Base-by-base conservation (phyloP, 2,113 vertebrate genomes). In the Lampris megalopsis region DNA sequence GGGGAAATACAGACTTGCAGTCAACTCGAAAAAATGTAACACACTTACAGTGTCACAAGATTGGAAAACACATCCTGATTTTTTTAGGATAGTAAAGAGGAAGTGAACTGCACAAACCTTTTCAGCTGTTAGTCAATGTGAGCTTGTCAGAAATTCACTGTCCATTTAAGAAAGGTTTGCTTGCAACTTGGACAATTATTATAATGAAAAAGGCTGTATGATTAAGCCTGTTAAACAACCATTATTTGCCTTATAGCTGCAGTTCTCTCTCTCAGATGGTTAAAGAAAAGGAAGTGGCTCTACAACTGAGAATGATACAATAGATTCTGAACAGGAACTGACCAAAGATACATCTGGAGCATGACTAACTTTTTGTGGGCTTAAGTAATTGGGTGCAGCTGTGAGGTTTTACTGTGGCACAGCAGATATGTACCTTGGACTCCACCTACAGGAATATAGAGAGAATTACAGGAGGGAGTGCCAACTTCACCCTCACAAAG, bases 371-470 rank as follows among this genome's bases (percentile, higher is more conserved):
- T 43, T 64, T 8, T 54, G 43, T 48, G 62, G 47, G 57, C 61
- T 62, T 3, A 5, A 70, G 71, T 82, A 77, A 84, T 66, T 49
- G 6, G n/a, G 9, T 71, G 65, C 86, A 87, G 84, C 75, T 86
- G 89, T 79, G 73, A 52, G 42, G 4, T 0, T 2, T 38, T 3
- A 5, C 50, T 5, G 63, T 41, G 7, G 40, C 7, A 10, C 13
- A 9, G 52, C 11, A 1, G 62, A 9, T 9, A n/a, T 66, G 53
- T 73, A 64, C 56, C 76, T 85, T 60, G 86, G 80, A 76, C 90
- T 75, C 91, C 91, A 85, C 76, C 85, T 90, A 82, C 63, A 68
- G 92, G 81, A 2, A 0, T 4, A 8, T 0, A 2, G 6, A 1
- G 0, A 7, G 63, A 85, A 80, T 3, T 72, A 49, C 82, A 86